Base-by-base conservation (phyloP, 2,888 invertebrate genomes). In the Cheilosia urbana region DNA sequence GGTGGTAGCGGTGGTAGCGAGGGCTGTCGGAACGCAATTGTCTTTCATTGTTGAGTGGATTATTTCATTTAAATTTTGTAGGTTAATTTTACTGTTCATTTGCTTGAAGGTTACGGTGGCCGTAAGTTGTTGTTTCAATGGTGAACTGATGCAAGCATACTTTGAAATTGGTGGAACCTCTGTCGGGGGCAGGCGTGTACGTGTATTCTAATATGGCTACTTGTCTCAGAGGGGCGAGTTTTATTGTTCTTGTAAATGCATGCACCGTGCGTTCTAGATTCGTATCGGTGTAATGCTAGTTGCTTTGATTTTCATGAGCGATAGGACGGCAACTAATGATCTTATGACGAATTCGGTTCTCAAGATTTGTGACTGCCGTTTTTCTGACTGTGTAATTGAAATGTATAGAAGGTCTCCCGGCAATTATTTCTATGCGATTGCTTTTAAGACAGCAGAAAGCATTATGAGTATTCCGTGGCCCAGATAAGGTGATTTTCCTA, bases 61-160 rank as follows among this genome's bases (percentile, higher is more conserved):
- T 85, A 85, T 85, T 80, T 85, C 68, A 85, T 85, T 80, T 85
- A 80, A 72, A 85, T 85, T 80, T 85, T 85, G 85, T 85, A 85
- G 85, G 85, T 85, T 85, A 85, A 85, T 85, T 85, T 85, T 80
- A 60, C 72, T 85, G 85, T 80, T 77, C 76, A 80, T 77, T 85
- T 76, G 80, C 80, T 40, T 80, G 80, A 85, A 85, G 85, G 85
- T 85, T 77, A 66, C 19, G 60, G 63, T 47, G 76, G 66, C 55
- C 73, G 63, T 60, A 49, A 65, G 58, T 24, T 40, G 62, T 30
- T 40, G 49, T 53, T 65, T 79, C 63, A 83, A 79, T 83, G 79
- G 65, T 75, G 80, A 71, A 21, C 72, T 80, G 80, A 80, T 63
- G 85, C 80, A 80, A 58, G 55, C 68, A 63, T 62, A 63, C 57